Evolutionary conservation across 2,797 vertebrate species (phyloP), one percentile per base, ranked within the genome.

Genomic region (Aselliscus stoliczkanus): DNA sequence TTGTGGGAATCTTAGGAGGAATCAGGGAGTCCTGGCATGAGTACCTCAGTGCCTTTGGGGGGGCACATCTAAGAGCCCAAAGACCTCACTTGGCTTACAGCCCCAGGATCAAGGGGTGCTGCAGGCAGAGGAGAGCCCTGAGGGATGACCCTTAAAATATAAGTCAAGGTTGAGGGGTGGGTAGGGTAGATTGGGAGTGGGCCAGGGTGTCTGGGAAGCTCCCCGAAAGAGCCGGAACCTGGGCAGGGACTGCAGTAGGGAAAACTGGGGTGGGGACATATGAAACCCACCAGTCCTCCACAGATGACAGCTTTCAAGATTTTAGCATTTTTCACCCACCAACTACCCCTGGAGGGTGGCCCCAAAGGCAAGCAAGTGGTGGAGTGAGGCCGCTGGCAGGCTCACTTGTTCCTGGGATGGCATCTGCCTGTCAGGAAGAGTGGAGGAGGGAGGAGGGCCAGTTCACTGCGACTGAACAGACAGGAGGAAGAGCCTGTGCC

Each of bases 341-440:
- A 27, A 4, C 29, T 23, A 47, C 9, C 25, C 39, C 12, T 12
- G 27, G 56, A 34, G n/a, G 54, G 50, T 27, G 54, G 50, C 27
- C 29, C 1, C 21, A 4, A 0, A 1, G 42, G 13, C 44, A 69
- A 69, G 29, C 27, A 18, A 25, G 20, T 23, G 34, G 50, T n/a
- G 7, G 37, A 47, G 31, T 1, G 4, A 39, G 54, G 64, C 67
- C 27, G 31, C 23, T 82, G 0, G 7, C 7, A 42, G 88, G 52
- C 0, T 4, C 31, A 14, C 27, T 6, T 14, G 39, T 7, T 47
- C 20, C n/a, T 62, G 29, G 11, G 0, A 7, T n/a, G 27, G 42
- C 62, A 37, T 62, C 8, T 39, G 80, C 27, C 60, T 6, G 1
- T 39, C 76, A 25, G 54, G 54, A 54, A 39, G 9, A 5, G 42